A percentile compares a stretch with the other conserved stretches of the same genome.
These are phyloP conservation scores for Alviniconcha strummeri DNA, from an alignment of 2,888 invertebrate species.

Conservation along the genomic window DNA sequence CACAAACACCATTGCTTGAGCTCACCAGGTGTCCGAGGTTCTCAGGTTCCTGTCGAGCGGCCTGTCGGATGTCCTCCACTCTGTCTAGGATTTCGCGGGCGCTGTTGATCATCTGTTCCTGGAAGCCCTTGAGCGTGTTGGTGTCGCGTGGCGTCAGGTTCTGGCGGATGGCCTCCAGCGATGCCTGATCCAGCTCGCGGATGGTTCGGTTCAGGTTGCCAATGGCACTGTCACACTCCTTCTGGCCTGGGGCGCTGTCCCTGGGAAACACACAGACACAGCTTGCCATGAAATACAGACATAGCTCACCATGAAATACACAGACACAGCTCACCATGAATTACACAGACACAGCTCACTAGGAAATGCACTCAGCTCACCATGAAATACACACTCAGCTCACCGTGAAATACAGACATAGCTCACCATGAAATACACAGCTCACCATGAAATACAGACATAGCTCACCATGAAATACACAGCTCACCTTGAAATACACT, in stretches of 20 bases:
- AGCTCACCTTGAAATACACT: too few species aligned
- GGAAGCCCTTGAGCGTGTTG: constrained; percentile 81
- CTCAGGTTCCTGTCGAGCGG: constrained; percentile 94
- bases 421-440: too few species aligned
- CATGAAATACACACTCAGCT: too few species aligned
- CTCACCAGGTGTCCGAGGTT: constrained; percentile 91
- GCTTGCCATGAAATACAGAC: background rate
- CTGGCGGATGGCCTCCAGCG: constrained; percentile 90
- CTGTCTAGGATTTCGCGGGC: constrained; percentile 90
- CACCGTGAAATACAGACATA: too few species aligned
- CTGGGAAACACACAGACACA: constrained; percentile 72
- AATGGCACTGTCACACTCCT: constrained; percentile 91
- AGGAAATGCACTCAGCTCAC: too few species aligned
- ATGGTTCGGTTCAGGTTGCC: constrained; percentile 85
- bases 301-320: background rate
- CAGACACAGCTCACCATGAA: background rate
- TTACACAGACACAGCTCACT: too few species aligned
- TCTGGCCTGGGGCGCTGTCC: constrained; percentile 96
- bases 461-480: too few species aligned
- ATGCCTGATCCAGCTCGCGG: constrained; percentile 89
- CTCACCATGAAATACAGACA: too few species aligned
- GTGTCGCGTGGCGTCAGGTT: constrained; percentile 82
- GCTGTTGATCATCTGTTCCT: constrained; percentile 76
- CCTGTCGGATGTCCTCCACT: constrained; percentile 87
- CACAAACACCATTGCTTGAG: background rate